Base-by-base conservation (phyloP, 1,140 invertebrate species). In the Drosophila paulistorum region DNA sequence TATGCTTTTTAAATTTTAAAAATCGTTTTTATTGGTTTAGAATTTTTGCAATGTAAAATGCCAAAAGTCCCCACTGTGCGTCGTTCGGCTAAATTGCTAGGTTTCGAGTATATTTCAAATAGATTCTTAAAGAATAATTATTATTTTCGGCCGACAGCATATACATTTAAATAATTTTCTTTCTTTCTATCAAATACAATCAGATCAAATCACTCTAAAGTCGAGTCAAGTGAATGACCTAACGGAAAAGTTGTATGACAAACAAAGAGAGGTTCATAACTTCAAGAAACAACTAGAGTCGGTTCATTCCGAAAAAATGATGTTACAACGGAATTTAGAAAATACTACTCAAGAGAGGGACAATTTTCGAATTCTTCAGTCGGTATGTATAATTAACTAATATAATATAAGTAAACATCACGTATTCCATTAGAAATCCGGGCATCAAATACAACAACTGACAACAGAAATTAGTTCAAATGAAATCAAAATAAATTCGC, bases 251-350 rank as follows among this genome's bases (percentile, higher is more conserved):
- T 85, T 96, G 14, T 91, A 91, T 6, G 95, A 95, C 77, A 91
- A 93, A 7, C 94, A 96, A 48, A 92, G 92, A 0, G 94, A 94
- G 80, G 92, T 94, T 17, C 93, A 94, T 51, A 94, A 94, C 69
- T 94, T 95, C 55, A 94, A 95, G 73, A 95, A 94, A 77, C 75
- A 95, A 65, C 94, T 95, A 71, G 94, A 96, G 76, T 92, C 93
- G 2, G 93, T 95, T 0, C 91, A 94, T 41, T 93, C 93, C 7
- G 95, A 96, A 75, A 75, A 90, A 95, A 61, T 95, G 81, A 86
- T 94, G 1, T 93, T 94, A 60, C 94, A 94, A 78, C 95, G 95
- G 86, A 93, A 93, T 65, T 83, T 96, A 0, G 93, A 94, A 62
- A 94, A 94, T 70, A 92, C 93, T 0, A 94, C 94, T 55, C 94